Evolutionary conservation across 2,888 invertebrate species (phyloP).

Genomic region (Morpho deidamia): DNA sequence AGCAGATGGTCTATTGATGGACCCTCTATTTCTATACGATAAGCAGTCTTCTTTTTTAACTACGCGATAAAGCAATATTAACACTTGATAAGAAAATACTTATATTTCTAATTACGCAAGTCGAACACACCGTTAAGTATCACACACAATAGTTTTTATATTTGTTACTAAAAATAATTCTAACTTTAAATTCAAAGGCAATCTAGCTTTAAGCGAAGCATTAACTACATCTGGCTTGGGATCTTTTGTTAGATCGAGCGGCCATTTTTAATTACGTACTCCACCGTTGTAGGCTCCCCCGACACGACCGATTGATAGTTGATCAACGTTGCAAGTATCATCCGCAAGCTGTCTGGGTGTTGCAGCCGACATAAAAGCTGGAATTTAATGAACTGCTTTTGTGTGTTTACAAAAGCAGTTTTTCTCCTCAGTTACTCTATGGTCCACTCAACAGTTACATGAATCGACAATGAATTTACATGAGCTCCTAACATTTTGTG

Average conservation of each 20-base stretch:
- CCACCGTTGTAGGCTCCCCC: not conserved
- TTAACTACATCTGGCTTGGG: not conserved
- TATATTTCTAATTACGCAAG: no score
- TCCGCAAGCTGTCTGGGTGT: constrained; percentile 12
- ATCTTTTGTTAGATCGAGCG: not conserved
- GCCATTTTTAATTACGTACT: constrained; percentile 6
- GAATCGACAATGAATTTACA: no score
- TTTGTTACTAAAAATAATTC: not conserved
- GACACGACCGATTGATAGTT: constrained; percentile 2
- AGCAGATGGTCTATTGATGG: no score
- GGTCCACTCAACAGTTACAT: not conserved
- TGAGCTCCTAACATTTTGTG: no score
- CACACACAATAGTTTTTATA: no score
- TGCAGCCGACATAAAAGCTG: constrained; percentile 1
- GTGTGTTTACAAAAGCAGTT: no score
- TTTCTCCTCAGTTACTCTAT: not conserved
- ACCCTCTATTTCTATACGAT: no score
- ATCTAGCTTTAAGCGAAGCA: not conserved
- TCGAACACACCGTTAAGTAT: no score
- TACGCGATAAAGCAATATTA: no score
- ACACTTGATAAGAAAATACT: no score
- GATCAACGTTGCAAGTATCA: constrained; percentile 31
- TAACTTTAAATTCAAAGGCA: not conserved
- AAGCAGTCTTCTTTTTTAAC: no score
- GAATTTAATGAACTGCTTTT: no score